These are phyloP conservation scores for Prolemur simus DNA, from an alignment of 2,113 vertebrate genomes.

Conservation along the genomic window DNA sequence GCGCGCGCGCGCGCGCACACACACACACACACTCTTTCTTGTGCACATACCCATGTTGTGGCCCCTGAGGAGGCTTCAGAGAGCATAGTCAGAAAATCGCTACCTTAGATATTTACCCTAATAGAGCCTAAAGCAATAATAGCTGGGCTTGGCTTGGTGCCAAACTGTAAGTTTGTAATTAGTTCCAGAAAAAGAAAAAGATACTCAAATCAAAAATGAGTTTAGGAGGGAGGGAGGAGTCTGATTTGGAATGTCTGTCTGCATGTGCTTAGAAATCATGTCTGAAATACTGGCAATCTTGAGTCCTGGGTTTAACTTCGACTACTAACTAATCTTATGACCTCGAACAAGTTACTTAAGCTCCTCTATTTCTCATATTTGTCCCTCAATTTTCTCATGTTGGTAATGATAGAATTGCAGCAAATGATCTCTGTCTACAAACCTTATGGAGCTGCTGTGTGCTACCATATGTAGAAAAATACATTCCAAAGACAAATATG, in stretches of 20 bases:
- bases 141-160: neutral
- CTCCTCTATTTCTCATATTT: neutral
- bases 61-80: neutral
- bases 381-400: neutral
- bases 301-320: neutral
- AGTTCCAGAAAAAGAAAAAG: constrained; percentile 12
- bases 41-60: accelerated
- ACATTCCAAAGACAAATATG: constrained; percentile 32
- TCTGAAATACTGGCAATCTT: neutral
- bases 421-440: neutral
- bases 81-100: neutral
- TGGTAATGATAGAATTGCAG: neutral
- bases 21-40: no score
- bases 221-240: constrained; percentile 28
- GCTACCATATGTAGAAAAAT: constrained; percentile 37
- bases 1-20: neutral
- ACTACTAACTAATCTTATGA: neutral
- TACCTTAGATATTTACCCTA: neutral
- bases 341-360: constrained; percentile 7
- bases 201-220: constrained; percentile 31
- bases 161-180: constrained; percentile 53
- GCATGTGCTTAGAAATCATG: neutral
- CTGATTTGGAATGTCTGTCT: neutral
- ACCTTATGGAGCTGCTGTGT: neutral
- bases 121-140: neutral